Conservation (phyloP, 2,888 invertebrate genomes). For the Sminthurides aquaticus region DNA sequence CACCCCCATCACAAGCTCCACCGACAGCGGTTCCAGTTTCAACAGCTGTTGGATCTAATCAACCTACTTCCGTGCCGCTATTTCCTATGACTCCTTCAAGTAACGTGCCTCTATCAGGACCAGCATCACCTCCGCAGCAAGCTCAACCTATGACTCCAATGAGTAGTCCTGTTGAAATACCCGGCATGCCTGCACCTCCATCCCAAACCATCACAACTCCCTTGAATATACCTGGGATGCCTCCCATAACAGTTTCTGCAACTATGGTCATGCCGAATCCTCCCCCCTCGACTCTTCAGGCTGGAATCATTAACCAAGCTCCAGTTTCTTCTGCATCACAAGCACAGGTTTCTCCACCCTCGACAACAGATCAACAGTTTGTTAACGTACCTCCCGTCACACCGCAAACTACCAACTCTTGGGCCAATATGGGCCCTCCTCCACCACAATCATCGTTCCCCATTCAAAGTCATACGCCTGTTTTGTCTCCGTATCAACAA, state of each 20-base stretch:
- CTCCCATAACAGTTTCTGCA: slow-evolving; percentile 69
- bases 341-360: slow-evolving; percentile 1
- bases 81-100: slow-evolving; percentile 1
- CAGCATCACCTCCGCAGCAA: slow-evolving; percentile 7
- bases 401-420: slow-evolving; percentile 13
- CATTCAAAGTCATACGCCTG: background rate
- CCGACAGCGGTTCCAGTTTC: slow-evolving; percentile 3
- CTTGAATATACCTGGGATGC: slow-evolving; percentile 67
- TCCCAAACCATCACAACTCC: slow-evolving; percentile 52
- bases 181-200: slow-evolving; percentile 44
- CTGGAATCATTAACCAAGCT: too few relatives aligned
- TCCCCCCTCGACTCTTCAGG: slow-evolving; percentile 14
- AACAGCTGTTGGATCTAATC: slow-evolving; percentile 1
- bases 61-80: background rate
- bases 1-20: background rate
- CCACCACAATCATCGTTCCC: slow-evolving; percentile 6
- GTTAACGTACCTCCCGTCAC: slow-evolving; percentile 9
- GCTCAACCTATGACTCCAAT: slow-evolving; percentile 2
- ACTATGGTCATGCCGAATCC: slow-evolving; percentile 50
- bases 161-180: slow-evolving; percentile 25
- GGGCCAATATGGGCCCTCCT: slow-evolving; percentile 15
- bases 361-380: slow-evolving; percentile 1
- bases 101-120: background rate
- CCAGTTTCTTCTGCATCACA: slow-evolving; percentile 8
- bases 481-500: slow-evolving; percentile 20